Percentiles rank a stretch among this genome's conserved stretches.
phyloP scores from a whole-genome alignment of 2,113 vertebrate genomes.

The Sturnus vulgaris region DNA sequence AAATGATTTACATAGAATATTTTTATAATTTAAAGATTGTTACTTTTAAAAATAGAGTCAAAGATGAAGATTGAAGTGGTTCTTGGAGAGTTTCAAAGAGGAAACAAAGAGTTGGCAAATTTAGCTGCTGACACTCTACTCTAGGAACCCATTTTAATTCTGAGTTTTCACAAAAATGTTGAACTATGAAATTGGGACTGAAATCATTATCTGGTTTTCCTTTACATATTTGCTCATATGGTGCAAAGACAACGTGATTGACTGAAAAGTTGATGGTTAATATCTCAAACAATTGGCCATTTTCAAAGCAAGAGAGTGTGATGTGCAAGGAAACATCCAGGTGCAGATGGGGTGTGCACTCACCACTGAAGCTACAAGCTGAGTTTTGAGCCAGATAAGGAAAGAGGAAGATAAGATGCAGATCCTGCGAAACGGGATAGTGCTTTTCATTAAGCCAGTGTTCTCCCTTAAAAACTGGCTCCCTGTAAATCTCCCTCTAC shows the following conservation, averaged over 20 bases:
- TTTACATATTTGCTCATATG: neutral
- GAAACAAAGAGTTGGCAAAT: neutral
- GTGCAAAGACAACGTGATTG: neutral
- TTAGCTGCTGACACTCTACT: neutral
- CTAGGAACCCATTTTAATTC: neutral
- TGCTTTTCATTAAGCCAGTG: neutral
- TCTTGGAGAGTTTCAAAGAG: neutral
- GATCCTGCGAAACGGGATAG: neutral
- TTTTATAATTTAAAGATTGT: neutral
- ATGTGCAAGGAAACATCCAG: neutral
- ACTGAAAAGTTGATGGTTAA: neutral
- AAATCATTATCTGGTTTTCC: neutral
- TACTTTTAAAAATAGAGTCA: neutral
- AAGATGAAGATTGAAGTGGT: neutral
- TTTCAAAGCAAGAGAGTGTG: neutral
- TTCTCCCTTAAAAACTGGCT: neutral
- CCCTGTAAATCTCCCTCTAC: no score
- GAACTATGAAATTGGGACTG: neutral
- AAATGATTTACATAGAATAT: rapidly evolving
- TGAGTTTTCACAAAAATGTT: rapidly evolving
- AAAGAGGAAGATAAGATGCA: neutral
- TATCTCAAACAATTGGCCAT: neutral
- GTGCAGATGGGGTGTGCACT: neutral
- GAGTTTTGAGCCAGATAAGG: neutral
- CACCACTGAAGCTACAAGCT: neutral